Conservation (phyloP, 1,140 invertebrate species). For the Euwallacea fornicatus region DNA sequence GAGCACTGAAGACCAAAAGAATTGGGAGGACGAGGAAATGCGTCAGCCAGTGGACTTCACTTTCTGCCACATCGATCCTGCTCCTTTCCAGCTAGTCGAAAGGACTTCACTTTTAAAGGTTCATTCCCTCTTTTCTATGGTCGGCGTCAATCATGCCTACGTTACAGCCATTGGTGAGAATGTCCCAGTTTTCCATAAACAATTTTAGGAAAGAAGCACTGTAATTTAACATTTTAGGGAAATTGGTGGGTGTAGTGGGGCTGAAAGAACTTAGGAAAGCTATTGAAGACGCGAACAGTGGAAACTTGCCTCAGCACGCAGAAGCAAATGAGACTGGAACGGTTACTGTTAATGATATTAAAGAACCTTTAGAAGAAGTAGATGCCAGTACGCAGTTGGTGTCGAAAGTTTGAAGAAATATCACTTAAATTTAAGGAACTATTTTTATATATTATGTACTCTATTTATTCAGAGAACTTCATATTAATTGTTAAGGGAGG, state of each 20-base stretch:
- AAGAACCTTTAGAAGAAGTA: conserved; percentile 36
- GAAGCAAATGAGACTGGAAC: conserved; percentile 16
- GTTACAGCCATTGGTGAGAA: conserved; percentile 88
- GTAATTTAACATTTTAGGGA: conserved; percentile 37
- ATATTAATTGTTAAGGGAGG: no score
- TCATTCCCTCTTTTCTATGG: conserved; percentile 95
- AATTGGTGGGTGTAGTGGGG: conserved; percentile 93
- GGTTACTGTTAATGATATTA: conserved; percentile 36
- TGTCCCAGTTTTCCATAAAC: background rate
- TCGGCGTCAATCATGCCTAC: conserved; percentile 96
- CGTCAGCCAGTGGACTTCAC: conserved; percentile 81
- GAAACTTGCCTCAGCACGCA: conserved; percentile 39
- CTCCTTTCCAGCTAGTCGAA: conserved; percentile 98
- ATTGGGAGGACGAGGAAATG: conserved; percentile 92
- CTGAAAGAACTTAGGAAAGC: conserved; percentile 91
- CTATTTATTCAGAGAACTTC: no score
- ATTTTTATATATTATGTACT: no score
- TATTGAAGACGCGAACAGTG: conserved; percentile 80
- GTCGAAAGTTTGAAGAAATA: conserved; percentile 28
- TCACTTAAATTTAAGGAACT: no score
- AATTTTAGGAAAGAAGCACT: background rate
- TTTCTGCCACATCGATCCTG: conserved; percentile 88
- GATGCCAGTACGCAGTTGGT: conserved; percentile 31
- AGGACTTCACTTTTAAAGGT: conserved; percentile 91
- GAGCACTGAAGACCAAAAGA: conserved; percentile 87